phyloP scores from a whole-genome alignment of 1,140 invertebrate genomes.

The Harlomillsia oculata region DNA sequence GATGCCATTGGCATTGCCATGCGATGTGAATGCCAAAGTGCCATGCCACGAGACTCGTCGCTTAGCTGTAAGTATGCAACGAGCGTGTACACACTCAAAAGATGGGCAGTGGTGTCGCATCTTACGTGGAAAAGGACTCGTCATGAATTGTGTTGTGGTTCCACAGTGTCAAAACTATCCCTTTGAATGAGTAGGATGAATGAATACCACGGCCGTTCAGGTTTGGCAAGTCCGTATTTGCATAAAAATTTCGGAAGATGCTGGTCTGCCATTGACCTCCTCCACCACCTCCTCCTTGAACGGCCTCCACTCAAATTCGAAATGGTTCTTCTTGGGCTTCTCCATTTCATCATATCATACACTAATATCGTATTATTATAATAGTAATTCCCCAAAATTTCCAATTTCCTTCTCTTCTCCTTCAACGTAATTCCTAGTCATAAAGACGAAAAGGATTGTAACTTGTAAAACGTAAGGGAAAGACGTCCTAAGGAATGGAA shows the following conservation, averaged over 20 bases:
- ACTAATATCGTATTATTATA: too few species aligned
- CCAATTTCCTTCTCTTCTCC: too few species aligned
- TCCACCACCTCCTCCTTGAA: constrained; percentile 6
- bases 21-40: neutral
- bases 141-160: constrained; percentile 6
- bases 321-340: too few species aligned
- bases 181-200: constrained; percentile 25
- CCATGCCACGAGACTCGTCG: neutral
- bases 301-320: too few species aligned
- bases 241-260: constrained; percentile 35
- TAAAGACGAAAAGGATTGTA: too few species aligned
- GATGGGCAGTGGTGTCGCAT: neutral
- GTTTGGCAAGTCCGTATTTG: constrained; percentile 35
- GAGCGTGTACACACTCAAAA: neutral
- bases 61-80: neutral
- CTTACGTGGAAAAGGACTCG: constrained; percentile 6
- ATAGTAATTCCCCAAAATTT: too few species aligned
- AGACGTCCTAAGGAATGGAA: too few species aligned
- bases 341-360: too few species aligned
- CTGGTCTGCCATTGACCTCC: constrained; percentile 33
- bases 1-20: neutral
- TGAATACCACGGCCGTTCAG: constrained; percentile 28
- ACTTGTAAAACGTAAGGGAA: too few species aligned
- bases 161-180: too few species aligned
- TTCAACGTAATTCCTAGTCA: too few species aligned